Base-by-base conservation (phyloP, 2,797 vertebrate species). In the Melanogrammus aeglefinus region DNA sequence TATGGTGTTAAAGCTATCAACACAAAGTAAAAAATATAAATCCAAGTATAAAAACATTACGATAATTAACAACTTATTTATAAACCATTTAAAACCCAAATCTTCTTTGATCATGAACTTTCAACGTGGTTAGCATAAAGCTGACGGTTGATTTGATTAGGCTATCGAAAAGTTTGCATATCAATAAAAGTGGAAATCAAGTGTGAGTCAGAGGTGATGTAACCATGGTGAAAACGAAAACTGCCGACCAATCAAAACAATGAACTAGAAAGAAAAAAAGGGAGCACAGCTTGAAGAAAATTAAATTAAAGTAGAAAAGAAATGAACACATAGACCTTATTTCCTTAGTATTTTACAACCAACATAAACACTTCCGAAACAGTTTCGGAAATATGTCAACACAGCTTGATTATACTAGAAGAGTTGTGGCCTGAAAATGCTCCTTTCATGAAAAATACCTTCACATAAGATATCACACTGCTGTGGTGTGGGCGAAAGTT, bases 301-400 rank as follows among this genome's bases (percentile, higher is more conserved):
- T 24, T 21, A 21, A 57, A 57, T 21, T 18, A 18, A 84, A 76
- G 36, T 31, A 12, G 80, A 85, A 87, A 89, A 27, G 79, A 84
- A 87, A 89, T 13, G 39, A 27, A 29, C 39, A 90, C 83, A 84
- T 7, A 10, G n/a, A 6, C 57, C n/a, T 33, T 71, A 29, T 29
- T 29, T 70, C 9, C 24, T 24, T 29, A 3, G 66, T 70, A 29
- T 31, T 71, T 71, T 71, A 33, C 69, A 71, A 31, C 69, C n/a
- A 70, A 70, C 24, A 70, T 51, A 18, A 14, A 51, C 16, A 51
- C 31, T 31, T 31, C 51, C 18, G 0, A 24, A 66, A 66, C 24
- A 9, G n/a, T 3, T 69, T 27, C 57, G 10, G 8, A 69, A 27
- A 69, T 69, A 27, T 63, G 57, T n/a, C 21, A 63, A 63, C 14